These are phyloP conservation scores for Subacronicta megacephala DNA, from an alignment of 2,888 invertebrate species.

Conservation along the genomic window DNA sequence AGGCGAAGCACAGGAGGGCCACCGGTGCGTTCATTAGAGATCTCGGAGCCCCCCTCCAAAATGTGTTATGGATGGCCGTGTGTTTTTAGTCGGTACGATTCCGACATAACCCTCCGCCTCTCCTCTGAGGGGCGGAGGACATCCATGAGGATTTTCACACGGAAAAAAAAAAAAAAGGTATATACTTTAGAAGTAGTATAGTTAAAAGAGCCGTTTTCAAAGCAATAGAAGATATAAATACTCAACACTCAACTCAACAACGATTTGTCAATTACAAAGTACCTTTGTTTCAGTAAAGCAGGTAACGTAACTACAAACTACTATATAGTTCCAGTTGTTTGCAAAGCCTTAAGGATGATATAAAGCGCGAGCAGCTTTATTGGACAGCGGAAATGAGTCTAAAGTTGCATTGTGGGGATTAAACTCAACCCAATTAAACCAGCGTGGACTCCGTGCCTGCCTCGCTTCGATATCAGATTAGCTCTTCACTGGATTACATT, in stretches of 20 bases:
- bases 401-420: slow-evolving; percentile 85
- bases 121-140: too few species aligned
- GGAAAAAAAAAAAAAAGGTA: too few species aligned
- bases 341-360: slow-evolving; percentile 54
- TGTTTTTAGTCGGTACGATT: too few species aligned
- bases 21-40: too few species aligned
- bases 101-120: too few species aligned
- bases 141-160: too few species aligned
- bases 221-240: too few species aligned
- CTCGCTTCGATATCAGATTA: slow-evolving; percentile 85
- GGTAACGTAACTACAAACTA: slow-evolving; percentile 17
- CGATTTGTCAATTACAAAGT: slow-evolving; percentile 3
- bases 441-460: slow-evolving; percentile 78
- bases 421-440: slow-evolving; percentile 86
- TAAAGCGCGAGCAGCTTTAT: slow-evolving; percentile 66
- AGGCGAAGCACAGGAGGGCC: too few species aligned
- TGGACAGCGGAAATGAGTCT: slow-evolving; percentile 78
- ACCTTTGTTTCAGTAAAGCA: slow-evolving; percentile 1
- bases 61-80: too few species aligned
- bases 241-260: background rate
- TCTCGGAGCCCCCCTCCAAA: too few species aligned
- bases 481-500: slow-evolving; percentile 84
- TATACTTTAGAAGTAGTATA: too few species aligned
- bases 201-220: too few species aligned
- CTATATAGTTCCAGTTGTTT: slow-evolving; percentile 34